Evolutionary conservation across 2,888 invertebrate species (phyloP), one percentile per base, ranked within the genome.

Genomic region (Tuta absoluta): DNA sequence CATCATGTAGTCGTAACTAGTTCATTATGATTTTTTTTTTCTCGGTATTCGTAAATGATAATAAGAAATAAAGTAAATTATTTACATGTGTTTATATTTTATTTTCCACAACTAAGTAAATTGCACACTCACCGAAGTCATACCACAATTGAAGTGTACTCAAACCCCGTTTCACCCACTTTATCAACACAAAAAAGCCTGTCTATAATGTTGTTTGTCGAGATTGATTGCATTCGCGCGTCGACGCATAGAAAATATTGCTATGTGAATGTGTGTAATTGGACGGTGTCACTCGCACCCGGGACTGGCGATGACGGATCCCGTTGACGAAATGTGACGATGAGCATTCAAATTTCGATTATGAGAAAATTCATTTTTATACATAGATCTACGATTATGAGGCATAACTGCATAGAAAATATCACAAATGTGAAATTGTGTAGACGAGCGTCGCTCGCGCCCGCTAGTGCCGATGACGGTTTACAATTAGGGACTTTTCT

Each of bases 191-290:
- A n/a, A 58, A 38, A n/a, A 38, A 37, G 51, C 48, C 60, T 60
- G 48, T 48, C 60, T 60, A 21, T 60, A 60, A 60, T 60, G 41
- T 53, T 62, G 56, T 63, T 41, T 63, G 41, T 63, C 51, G 78
- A 82, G 87, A 89, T 87, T 89, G 87, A 89, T 89, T 89, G 87
- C 84, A 79, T 82, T 86, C 80, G 73, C 76, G 80, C 86, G 85
- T 84, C 87, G 87, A 81, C 79, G 81, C 82, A 86, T 89, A 87
- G 87, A 89, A 90, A 90, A 90, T 89, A 91, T 91, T 86, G 88
- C 87, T 85, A 83, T 86, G 88, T 86, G 85, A 83, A 82, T 86
- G 83, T 79, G 83, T 79, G 84, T 90, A 89, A 91, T 90, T 90
- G 89, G 89, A 87, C 81, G 79, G 82, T 82, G 86, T 84, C 85